Base-by-base conservation (phyloP, 2,888 invertebrate species). In the Autographa gamma region DNA sequence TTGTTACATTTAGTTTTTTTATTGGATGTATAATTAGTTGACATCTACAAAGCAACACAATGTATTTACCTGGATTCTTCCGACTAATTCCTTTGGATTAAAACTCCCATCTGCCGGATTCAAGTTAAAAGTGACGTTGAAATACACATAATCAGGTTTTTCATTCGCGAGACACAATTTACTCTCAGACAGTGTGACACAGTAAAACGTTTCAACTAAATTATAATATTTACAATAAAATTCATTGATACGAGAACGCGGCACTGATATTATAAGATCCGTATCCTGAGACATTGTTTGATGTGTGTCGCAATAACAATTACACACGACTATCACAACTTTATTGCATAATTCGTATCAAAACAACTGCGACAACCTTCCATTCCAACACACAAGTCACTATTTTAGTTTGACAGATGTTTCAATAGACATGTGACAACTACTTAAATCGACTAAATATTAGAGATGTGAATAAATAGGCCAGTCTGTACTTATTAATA, bases 161-260 rank as follows among this genome's bases (percentile, higher is more conserved):
- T 91, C 92, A 81, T 91, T 91, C 58, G 89, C 77, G 66, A 88
- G 74, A 83, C 87, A 85, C 68, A 90, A 89, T 89, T 93, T 93
- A 85, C 89, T 92, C 88, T 95, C 93, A 70, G 93, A 89, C 82
- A 95, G 86, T 82, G 94, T 95, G 85, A 95, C 95, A 91, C 92
- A 95, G 86, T 95, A 95, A 92, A 95, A 95, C 88, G 94, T 93
- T 93, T 95, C 95, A 73, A 95, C 94, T 85, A 95, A 92, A 91
- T 94, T 95, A 48, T 92, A 90, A 87, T 94, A 95, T 85, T 93
- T 95, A 79, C 85, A 91, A 80, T 93, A 93, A 86, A 95, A 95
- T 83, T 95, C 93, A 31, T 89, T 87, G 75, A 94, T 83, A 89
- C 93, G 92, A 79, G 91, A 90, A 74, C 94, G 93, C 81, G 95